Conservation (phyloP, 1,140 invertebrate species). For the Ceratina australensis region DNA sequence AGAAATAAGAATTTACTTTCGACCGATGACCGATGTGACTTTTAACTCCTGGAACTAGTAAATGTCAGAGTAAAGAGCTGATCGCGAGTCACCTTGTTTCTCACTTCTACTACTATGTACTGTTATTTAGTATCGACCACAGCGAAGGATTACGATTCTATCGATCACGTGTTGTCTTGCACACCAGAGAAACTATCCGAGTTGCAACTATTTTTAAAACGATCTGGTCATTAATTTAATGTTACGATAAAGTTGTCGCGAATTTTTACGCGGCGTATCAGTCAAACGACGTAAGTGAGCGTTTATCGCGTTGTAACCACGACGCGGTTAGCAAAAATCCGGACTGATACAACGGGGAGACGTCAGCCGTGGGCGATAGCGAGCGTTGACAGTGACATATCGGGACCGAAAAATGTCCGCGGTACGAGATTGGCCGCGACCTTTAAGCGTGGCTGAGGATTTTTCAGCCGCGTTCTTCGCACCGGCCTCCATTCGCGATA, state of each 20-base stretch:
- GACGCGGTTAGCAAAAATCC: slow-evolving; percentile 4
- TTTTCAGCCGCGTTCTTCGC: slow-evolving; percentile 52
- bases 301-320: background rate
- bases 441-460: slow-evolving; percentile 45
- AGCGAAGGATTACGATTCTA: no score
- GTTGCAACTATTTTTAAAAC: background rate
- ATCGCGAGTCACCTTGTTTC: no score
- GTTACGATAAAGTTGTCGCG: background rate
- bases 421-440: slow-evolving; percentile 34
- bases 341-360: background rate
- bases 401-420: slow-evolving; percentile 58
- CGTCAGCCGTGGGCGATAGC: slow-evolving; percentile 18
- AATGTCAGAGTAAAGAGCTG: no score
- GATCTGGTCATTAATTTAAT: background rate
- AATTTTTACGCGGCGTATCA: background rate
- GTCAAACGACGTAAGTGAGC: background rate
- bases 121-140: no score
- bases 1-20: no score
- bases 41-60: no score
- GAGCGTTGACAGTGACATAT: slow-evolving; percentile 53
- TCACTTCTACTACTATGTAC: no score
- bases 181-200: background rate
- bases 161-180: no score
- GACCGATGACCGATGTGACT: no score
- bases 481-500: background rate